Base-by-base conservation (phyloP, 2,113 vertebrate species). In the Cichladusa arquata region DNA sequence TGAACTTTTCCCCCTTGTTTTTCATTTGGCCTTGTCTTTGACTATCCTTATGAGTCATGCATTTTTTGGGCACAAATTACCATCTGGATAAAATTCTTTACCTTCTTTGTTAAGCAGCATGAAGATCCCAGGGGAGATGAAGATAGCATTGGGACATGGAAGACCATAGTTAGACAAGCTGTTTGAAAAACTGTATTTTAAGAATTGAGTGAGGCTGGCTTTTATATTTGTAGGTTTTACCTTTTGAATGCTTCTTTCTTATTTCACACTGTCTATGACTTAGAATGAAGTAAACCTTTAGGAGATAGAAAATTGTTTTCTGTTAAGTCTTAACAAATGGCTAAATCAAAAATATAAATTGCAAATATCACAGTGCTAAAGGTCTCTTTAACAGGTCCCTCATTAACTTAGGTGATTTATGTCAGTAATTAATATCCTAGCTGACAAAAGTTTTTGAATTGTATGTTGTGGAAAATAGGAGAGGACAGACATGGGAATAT, bases 361-460 rank as follows among this genome's bases (percentile, higher is more conserved):
- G 17, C 5, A 29, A 86, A 45, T 34, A 34, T 8, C 29, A 23
- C 14, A 8, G 7, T 57, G 25, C 61, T 66, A 62, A 72, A 86
- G 25, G 15, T 51, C 13, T 57, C 28, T 47, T 81, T 81, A 56
- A 50, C 4, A 48, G 5, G 12, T 73, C 25, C 40, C 51, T 86
- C 10, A 1, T 73, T 94, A 78, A 83, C 44, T 86, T 66, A 33
- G 3, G 2, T 47, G 25, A 54, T 42, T 79, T 56, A 23, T 1
- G 9, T 61, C 66, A 61, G 38, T 92, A 85, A 57, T 58, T 81
- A 82, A 62, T 88, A 78, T 50, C 20, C 33, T 78, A 19, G 6
- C 36, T 88, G 36, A 48, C 17, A 74, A 78, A 95, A 93, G 50
- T 95, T 96, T 94, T 90, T 79, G 34, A 71, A 44, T 70, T 86